Evolutionary conservation across 2,113 vertebrate genomes (phyloP).

Genomic region (Channa maculata): DNA sequence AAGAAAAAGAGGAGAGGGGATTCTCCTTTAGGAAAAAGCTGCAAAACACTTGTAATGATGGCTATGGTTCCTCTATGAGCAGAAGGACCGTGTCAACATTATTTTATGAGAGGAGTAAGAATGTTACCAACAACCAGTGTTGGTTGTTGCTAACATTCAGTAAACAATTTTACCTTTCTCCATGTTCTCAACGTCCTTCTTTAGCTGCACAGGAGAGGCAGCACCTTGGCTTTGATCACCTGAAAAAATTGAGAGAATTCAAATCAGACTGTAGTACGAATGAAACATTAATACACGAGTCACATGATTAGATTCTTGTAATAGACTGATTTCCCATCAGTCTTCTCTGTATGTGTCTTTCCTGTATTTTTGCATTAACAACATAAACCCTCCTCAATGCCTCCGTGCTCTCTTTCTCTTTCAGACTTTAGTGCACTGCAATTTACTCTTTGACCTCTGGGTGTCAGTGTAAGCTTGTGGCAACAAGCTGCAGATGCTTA

Average conservation of each 20-base stretch:
- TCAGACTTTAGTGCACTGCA: constrained; percentile 3
- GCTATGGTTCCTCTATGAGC: not conserved
- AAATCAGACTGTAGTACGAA: not conserved
- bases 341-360: not conserved
- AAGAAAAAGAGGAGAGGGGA: not conserved
- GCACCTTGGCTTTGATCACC: constrained; percentile 91
- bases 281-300: not conserved
- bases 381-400: not conserved
- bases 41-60: too few relatives aligned
- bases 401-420: too few relatives aligned
- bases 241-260: constrained; percentile 60
- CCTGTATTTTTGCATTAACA: not conserved
- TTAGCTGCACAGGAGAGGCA: constrained; percentile 89
- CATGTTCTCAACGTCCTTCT: constrained; percentile 97
- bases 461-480: constrained; percentile 65
- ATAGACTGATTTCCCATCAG: not conserved
- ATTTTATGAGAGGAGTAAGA: not conserved
- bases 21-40: not conserved
- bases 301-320: not conserved
- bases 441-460: constrained; percentile 61
- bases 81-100: too few relatives aligned
- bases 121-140: not conserved
- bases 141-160: not conserved
- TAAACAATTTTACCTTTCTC: constrained; percentile 89
- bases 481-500: not conserved